Evolutionary conservation across 2,888 invertebrate species (phyloP).

Genomic region (Scaptomyza tumidula): DNA sequence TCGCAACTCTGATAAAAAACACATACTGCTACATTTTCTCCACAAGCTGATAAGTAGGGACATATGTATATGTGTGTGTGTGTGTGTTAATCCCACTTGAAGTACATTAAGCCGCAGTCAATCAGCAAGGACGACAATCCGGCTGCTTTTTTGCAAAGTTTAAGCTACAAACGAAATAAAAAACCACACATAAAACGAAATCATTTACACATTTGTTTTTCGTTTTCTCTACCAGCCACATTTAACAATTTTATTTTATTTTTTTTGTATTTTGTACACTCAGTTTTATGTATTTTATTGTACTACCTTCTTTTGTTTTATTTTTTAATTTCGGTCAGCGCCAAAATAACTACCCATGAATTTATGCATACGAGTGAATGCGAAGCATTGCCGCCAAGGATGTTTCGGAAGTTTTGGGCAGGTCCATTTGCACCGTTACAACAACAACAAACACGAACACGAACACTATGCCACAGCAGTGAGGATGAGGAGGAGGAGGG

Average conservation of each 20-base stretch:
- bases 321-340: slow-evolving; percentile 36
- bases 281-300: slow-evolving; percentile 6
- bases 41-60: neutral
- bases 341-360: slow-evolving; percentile 66
- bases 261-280: neutral
- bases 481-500: too few species aligned
- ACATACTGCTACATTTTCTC: neutral
- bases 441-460: neutral
- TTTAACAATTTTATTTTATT: slow-evolving; percentile 34
- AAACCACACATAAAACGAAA: slow-evolving; percentile 41
- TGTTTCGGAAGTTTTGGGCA: slow-evolving; percentile 1
- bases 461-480: neutral
- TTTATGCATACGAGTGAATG: slow-evolving; percentile 66
- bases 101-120: slow-evolving; percentile 57
- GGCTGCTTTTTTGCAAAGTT: slow-evolving; percentile 42
- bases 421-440: slow-evolving; percentile 40
- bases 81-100: slow-evolving; percentile 19
- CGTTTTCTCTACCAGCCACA: neutral
- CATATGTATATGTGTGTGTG: neutral
- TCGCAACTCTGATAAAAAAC: neutral
- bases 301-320: neutral
- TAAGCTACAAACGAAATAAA: slow-evolving; percentile 32
- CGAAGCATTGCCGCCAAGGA: slow-evolving; percentile 36
- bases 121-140: slow-evolving; percentile 41
- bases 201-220: slow-evolving; percentile 46